Evolutionary conservation across 1,140 invertebrate species (phyloP), one percentile per base, ranked within the genome.

Genomic region (Brachionus paranguensis): DNA sequence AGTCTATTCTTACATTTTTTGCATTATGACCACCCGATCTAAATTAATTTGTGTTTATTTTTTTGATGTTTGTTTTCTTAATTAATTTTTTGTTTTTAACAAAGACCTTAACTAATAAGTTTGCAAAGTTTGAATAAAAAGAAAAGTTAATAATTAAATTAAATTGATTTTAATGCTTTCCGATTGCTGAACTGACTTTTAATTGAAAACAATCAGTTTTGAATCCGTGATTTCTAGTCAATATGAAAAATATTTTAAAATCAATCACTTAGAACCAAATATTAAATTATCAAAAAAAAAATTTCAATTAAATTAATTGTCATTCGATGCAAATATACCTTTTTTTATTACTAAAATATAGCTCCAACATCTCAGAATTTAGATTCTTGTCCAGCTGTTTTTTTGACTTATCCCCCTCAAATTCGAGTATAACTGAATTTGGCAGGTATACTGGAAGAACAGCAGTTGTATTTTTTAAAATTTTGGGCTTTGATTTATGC

Each of bases 291-390:
- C 53, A 60, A 60, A 24, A 60, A 55, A 55, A 20, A 6, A 8
- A 33, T 33, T 68, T 68, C 4, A 68, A 12, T 14, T 29, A 33
- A 6, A 24, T 33, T 37, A 68, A 27, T 68, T 11, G 33, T 43
- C 33, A 47, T 7, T 72, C n/a, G 3, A n/a, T 76, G 29, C 8
- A 70, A 43, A 17, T 20, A 1, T 74, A 76, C 72, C 72, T 76
- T 50, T 76, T 76, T 76, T 76, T 76, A 79, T 79, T 79, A 17
- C 41, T 50, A 79, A 79, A 79, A 79, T 79, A 79, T 2, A 79
- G 37, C 20, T 79, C 76, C 3, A 79, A 11, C 10, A 79, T 60
- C 24, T 79, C 76, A 41, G 27, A 8, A 43, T n/a, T 76, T 11
- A 76, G 20, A 50, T 50, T 8, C 10, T 47, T 76, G 2, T 76